These are phyloP conservation scores for Emydoidea blandingii DNA, from an alignment of 2,797 vertebrate genomes.

Conservation along the genomic window DNA sequence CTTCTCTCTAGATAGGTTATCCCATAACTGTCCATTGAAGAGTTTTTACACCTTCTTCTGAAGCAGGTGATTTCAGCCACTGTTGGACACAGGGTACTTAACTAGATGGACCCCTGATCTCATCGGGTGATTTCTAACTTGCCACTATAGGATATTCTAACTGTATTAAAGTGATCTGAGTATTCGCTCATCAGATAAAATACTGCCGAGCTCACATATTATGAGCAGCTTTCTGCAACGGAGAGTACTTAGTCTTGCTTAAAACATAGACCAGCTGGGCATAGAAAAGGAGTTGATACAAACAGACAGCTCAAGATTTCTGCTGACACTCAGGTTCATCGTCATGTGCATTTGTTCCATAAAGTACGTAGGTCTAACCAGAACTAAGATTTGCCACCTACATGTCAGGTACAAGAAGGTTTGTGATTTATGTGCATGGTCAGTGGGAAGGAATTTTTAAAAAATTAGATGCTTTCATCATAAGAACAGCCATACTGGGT, in stretches of 20 bases:
- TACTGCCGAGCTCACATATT: accelerated
- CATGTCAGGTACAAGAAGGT: background rate
- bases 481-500: too few species aligned
- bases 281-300: background rate
- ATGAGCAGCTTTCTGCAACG: background rate
- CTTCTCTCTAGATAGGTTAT: background rate
- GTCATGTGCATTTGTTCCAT: background rate
- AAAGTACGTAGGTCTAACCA: background rate
- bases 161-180: background rate
- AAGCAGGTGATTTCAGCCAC: background rate
- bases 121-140: background rate
- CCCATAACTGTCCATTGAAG: background rate
- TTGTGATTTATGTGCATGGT: background rate
- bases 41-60: background rate
- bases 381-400: background rate
- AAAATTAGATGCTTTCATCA: background rate
- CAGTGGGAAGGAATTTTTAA: background rate
- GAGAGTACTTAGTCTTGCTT: background rate
- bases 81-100: background rate
- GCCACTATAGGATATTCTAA: background rate
- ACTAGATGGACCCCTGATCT: background rate
- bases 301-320: background rate
- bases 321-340: background rate
- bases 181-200: background rate
- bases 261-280: background rate